A percentile compares a stretch with the other conserved stretches of the same genome.
These are phyloP conservation scores for Fringilla coelebs DNA, from an alignment of 2,797 vertebrate species.

Conservation along the genomic window DNA sequence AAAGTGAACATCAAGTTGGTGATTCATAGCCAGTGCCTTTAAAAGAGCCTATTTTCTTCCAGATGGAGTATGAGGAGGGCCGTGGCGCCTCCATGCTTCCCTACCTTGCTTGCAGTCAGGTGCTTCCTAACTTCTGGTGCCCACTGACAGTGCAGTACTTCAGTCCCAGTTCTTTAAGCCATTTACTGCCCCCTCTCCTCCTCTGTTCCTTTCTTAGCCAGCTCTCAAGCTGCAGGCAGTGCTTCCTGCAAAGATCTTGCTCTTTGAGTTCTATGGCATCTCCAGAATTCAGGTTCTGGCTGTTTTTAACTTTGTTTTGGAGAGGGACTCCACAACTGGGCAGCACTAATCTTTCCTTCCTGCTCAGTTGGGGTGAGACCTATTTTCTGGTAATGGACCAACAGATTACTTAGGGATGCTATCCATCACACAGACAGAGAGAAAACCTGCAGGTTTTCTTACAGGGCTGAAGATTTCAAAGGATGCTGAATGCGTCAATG, in stretches of 20 bases:
- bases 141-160: background rate
- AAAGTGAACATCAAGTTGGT: background rate
- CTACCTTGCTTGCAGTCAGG: background rate
- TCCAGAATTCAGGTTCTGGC: background rate
- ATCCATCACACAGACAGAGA: background rate
- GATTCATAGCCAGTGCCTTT: background rate
- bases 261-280: background rate
- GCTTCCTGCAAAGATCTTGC: background rate
- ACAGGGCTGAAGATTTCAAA: background rate
- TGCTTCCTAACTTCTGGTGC: background rate
- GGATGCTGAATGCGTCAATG: background rate
- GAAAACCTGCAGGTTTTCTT: constrained; percentile 18
- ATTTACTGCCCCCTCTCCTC: background rate
- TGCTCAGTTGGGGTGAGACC: background rate
- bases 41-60: background rate
- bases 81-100: background rate
- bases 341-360: background rate
- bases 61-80: background rate
- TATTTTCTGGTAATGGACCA: background rate
- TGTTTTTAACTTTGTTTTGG: background rate
- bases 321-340: background rate
- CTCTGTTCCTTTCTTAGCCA: background rate
- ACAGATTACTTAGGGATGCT: background rate
- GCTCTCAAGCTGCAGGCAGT: background rate
- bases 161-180: background rate